Conservation (phyloP, 2,888 invertebrate genomes). For the Carabus problematicus region DNA sequence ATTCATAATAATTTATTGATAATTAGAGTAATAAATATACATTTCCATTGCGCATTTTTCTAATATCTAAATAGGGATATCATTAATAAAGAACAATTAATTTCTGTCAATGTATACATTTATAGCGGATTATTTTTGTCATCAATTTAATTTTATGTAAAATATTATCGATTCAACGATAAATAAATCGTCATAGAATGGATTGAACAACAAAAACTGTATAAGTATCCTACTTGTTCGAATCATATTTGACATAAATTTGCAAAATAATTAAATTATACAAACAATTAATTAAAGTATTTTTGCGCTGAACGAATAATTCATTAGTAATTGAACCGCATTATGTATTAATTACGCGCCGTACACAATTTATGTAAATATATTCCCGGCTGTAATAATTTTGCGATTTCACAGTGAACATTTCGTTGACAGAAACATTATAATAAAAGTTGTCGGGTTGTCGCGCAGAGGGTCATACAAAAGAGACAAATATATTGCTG, state of each 20-base stretch:
- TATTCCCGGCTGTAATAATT: conserved; percentile 16
- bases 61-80: no score
- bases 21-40: no score
- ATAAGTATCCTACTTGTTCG: no score
- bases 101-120: no score
- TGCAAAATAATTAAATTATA: conserved; percentile 30
- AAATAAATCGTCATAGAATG: no score
- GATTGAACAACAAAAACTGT: no score
- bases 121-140: background rate
- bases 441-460: conserved; percentile 27
- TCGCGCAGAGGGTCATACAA: conserved; percentile 5
- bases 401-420: conserved; percentile 20
- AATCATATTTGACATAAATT: background rate
- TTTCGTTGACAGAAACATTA: conserved; percentile 33
- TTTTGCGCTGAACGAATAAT: conserved; percentile 20
- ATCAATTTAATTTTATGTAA: background rate
- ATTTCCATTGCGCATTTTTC: no score
- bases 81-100: no score
- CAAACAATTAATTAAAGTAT: conserved; percentile 34
- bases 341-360: conserved; percentile 26
- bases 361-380: background rate
- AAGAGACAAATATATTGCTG: background rate
- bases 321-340: conserved; percentile 20
- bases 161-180: no score
- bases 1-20: no score